Conservation (phyloP, 2,888 invertebrate genomes). For the Celastrina argiolus region DNA sequence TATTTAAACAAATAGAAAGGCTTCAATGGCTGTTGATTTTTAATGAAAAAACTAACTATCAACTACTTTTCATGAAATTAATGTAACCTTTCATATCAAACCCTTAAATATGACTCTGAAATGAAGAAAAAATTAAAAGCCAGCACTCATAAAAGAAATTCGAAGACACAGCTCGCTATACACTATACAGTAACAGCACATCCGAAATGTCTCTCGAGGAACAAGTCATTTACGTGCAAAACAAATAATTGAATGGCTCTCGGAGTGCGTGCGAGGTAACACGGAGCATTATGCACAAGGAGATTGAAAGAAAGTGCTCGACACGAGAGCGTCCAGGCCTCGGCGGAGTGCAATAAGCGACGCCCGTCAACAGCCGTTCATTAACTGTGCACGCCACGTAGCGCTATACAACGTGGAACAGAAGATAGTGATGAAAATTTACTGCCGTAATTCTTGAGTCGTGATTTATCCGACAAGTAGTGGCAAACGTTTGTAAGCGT, state of each 20-base stretch:
- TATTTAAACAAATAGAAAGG: too few species aligned
- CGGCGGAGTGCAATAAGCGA: slow-evolving; percentile 69
- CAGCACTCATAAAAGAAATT: neutral
- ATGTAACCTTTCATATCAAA: neutral
- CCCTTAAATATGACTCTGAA: neutral
- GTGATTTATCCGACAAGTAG: too few species aligned
- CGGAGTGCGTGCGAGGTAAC: slow-evolving; percentile 63
- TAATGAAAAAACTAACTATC: neutral
- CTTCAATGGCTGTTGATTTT: neutral
- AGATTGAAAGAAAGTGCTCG: slow-evolving; percentile 72
- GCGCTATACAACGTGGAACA: too few species aligned
- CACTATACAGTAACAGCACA: too few species aligned
- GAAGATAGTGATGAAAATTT: too few species aligned
- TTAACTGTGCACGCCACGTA: slow-evolving; percentile 66
- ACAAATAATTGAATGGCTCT: slow-evolving; percentile 70
- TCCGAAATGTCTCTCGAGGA: slow-evolving; percentile 58
- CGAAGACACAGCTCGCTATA: neutral
- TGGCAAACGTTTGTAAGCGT: too few species aligned
- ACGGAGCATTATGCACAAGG: slow-evolving; percentile 71
- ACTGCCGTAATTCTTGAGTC: too few species aligned
- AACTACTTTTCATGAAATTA: neutral
- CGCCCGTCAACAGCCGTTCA: slow-evolving; percentile 65
- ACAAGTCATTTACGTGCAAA: slow-evolving; percentile 66
- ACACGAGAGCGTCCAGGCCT: slow-evolving; percentile 69
- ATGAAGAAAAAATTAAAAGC: neutral